A percentile compares a stretch with the other conserved stretches of the same genome.
Conservation (phyloP, 1,140 invertebrate genomes). For the Ladona fulva region DNA sequence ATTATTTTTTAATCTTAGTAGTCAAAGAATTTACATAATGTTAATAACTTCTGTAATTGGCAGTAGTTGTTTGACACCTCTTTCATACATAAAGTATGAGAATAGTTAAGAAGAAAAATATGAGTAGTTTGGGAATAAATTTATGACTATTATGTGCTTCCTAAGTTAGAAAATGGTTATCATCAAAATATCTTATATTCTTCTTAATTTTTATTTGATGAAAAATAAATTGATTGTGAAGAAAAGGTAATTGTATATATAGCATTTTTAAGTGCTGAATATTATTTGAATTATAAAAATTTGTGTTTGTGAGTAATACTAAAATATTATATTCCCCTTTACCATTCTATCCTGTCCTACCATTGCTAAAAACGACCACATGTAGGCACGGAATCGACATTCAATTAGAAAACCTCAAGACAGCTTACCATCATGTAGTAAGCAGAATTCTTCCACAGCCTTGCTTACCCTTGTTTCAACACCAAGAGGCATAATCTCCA, state of each 20-base stretch:
- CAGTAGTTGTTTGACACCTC: too few relatives aligned
- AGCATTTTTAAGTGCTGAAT: not conserved
- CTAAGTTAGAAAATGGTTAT: too few relatives aligned
- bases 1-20: too few relatives aligned
- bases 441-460: not conserved
- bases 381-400: not conserved
- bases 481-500: not conserved
- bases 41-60: too few relatives aligned
- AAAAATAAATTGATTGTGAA: constrained; percentile 25
- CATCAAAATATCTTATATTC: too few relatives aligned
- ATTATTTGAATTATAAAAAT: not conserved
- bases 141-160: too few relatives aligned
- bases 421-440: not conserved
- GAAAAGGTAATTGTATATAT: not conserved
- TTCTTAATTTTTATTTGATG: constrained; percentile 23
- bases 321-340: not conserved
- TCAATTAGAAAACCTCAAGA: not conserved
- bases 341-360: not conserved
- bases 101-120: too few relatives aligned
- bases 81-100: too few relatives aligned
- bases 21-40: too few relatives aligned
- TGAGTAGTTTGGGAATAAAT: too few relatives aligned
- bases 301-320: constrained; percentile 14
- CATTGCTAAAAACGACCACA: not conserved
- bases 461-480: not conserved